Conservation (phyloP, 2,888 invertebrate genomes). For the Griposia aprilina region DNA sequence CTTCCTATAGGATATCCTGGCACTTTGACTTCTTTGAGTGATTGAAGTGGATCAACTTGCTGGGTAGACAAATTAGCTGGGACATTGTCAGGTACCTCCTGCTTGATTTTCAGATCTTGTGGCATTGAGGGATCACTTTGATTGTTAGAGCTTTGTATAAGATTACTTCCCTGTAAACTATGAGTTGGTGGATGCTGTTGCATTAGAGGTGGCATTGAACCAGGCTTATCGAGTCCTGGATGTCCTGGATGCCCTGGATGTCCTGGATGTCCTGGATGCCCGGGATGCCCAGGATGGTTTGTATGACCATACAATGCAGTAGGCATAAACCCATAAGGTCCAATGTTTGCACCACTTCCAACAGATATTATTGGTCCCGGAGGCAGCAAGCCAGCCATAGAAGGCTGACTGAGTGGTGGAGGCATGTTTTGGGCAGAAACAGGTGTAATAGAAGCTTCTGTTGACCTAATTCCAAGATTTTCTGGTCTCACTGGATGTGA, state of each 20-base stretch:
- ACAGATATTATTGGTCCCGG: constrained; percentile 91
- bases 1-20: constrained; percentile 92
- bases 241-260: constrained; percentile 72
- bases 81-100: constrained; percentile 89
- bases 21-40: constrained; percentile 95
- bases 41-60: constrained; percentile 93
- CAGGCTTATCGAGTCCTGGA: constrained; percentile 85
- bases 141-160: constrained; percentile 78
- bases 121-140: constrained; percentile 87
- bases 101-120: constrained; percentile 89
- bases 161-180: constrained; percentile 78
- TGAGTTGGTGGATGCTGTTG: constrained; percentile 85
- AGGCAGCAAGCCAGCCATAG: constrained; percentile 90
- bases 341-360: constrained; percentile 90
- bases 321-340: constrained; percentile 92
- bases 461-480: constrained; percentile 83
- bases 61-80: constrained; percentile 89
- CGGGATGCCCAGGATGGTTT: constrained; percentile 59
- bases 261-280: constrained; percentile 69
- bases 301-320: constrained; percentile 84
- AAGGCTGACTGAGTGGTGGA: constrained; percentile 89
- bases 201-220: constrained; percentile 82
- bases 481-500: constrained; percentile 85
- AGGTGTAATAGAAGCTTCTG: constrained; percentile 80
- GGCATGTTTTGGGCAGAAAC: constrained; percentile 85